Evolutionary conservation across 1,140 invertebrate genomes (phyloP).

Genomic region (Saccostrea cuccullata): DNA sequence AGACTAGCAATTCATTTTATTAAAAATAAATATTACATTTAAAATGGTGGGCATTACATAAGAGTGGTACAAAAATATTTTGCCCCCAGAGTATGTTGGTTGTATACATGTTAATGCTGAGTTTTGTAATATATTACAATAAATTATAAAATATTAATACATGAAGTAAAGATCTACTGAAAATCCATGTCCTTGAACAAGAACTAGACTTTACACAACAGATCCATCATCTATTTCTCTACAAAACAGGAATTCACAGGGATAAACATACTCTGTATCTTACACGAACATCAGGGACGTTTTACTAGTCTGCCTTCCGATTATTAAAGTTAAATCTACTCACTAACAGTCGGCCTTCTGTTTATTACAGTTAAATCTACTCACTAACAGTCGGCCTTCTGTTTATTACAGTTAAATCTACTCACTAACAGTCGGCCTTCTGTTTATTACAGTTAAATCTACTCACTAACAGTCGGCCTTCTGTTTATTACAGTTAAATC

Average conservation of each 20-base stretch:
- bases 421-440: no score
- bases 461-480: no score
- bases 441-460: no score
- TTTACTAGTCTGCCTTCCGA: no score
- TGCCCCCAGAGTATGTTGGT: neutral
- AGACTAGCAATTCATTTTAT: neutral
- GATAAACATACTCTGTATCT: neutral
- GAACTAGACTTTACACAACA: neutral
- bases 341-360: no score
- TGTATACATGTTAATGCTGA: neutral
- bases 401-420: no score
- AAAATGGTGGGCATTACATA: neutral
- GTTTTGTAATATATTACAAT: neutral
- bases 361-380: no score
- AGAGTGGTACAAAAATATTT: neutral
- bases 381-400: no score
- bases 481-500: no score
- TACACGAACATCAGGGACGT: no score
- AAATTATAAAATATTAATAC: neutral
- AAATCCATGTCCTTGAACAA: neutral
- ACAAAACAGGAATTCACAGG: neutral
- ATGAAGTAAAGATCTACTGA: neutral
- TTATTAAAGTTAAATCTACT: no score
- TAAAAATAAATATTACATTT: neutral
- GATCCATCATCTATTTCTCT: neutral